Conservation (phyloP, 2,888 invertebrate genomes). For the Pandemis cinnamomeana region DNA sequence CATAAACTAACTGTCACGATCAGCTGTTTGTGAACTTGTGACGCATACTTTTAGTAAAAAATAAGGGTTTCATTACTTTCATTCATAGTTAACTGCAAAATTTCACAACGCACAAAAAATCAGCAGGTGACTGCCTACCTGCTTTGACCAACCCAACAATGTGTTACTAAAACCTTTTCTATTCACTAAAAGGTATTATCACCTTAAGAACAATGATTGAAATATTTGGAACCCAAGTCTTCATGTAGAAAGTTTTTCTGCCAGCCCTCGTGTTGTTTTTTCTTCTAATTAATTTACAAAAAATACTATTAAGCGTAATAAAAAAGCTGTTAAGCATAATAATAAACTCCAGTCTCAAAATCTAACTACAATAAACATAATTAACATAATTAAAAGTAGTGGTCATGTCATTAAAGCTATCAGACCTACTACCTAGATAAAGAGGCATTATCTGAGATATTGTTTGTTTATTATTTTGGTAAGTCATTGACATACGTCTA, state of each 20-base stretch:
- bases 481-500: background rate
- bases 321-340: slow-evolving; percentile 2
- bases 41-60: background rate
- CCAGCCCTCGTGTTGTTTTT: background rate
- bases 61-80: background rate
- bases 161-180: background rate
- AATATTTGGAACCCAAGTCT: background rate
- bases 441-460: background rate
- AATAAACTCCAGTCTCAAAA: background rate
- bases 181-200: background rate
- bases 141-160: background rate
- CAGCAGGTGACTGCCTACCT: too few relatives aligned
- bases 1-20: background rate
- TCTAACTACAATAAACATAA: slow-evolving; percentile 2
- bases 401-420: background rate
- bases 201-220: background rate
- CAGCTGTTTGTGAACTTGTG: background rate
- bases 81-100: too few relatives aligned
- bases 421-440: background rate
- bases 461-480: slow-evolving; percentile 4
- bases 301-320: too few relatives aligned
- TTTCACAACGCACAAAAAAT: too few relatives aligned
- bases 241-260: background rate
- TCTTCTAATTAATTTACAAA: background rate
- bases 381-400: background rate